Evolutionary conservation across 2,888 invertebrate genomes (phyloP).

Genomic region (Pyrrhosoma nymphula): DNA sequence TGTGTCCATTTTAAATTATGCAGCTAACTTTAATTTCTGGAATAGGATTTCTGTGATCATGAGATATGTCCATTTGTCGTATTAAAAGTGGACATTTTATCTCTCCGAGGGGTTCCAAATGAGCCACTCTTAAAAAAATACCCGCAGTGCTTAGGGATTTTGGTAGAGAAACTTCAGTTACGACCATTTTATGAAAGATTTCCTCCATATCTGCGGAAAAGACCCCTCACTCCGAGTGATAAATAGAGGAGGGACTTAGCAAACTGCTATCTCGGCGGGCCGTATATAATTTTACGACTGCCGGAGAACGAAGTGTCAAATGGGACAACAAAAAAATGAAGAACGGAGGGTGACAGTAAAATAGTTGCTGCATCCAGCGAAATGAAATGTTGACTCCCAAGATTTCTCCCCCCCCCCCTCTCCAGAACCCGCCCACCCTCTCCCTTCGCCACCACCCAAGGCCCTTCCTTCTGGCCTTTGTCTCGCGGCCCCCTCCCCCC

Average conservation of each 20-base stretch:
- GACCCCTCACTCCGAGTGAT: not conserved
- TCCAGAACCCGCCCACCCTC: not conserved
- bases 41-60: not conserved
- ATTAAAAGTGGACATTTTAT: not conserved
- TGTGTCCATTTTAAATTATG: no score
- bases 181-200: not conserved
- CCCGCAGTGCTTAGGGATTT: not conserved
- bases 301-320: constrained; percentile 49
- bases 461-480: no score
- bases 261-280: not conserved
- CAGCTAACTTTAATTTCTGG: no score
- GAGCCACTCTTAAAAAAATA: not conserved
- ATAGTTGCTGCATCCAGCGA: not conserved
- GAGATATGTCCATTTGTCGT: not conserved
- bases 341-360: not conserved
- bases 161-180: not conserved
- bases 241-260: not conserved
- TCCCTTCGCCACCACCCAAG: not conserved
- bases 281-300: constrained; percentile 29
- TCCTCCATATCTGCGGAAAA: not conserved
- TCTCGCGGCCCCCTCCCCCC: no score
- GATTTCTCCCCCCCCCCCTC: not conserved
- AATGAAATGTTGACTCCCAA: not conserved
- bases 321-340: constrained; percentile 16
- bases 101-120: not conserved